Evolutionary conservation across 2,888 invertebrate species (phyloP).

Genomic region (Lasiommata megera): DNA sequence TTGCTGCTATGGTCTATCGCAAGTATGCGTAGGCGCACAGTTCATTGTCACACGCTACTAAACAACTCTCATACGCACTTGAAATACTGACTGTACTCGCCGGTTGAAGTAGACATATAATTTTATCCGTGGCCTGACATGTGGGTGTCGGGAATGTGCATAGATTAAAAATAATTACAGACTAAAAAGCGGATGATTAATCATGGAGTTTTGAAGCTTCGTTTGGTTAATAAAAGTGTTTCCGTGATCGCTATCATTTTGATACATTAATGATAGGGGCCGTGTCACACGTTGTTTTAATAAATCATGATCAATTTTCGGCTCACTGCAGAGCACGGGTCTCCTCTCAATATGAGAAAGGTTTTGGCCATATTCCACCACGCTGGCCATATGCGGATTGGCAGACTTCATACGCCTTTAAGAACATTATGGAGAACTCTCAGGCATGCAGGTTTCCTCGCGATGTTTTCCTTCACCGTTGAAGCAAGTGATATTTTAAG

Average conservation of each 20-base stretch:
- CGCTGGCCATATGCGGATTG: too few relatives aligned
- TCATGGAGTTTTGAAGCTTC: slow-evolving; percentile 13
- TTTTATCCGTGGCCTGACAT: slow-evolving; percentile 31
- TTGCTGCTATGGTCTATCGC: slow-evolving; percentile 32
- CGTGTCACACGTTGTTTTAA: slow-evolving; percentile 3
- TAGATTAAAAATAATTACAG: slow-evolving; percentile 38
- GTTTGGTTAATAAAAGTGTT: slow-evolving; percentile 12
- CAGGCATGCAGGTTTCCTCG: too few relatives aligned
- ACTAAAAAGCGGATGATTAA: slow-evolving; percentile 25
- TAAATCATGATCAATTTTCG: too few relatives aligned
- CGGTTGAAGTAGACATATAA: slow-evolving; percentile 1
- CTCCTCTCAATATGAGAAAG: too few relatives aligned
- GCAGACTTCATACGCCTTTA: too few relatives aligned
- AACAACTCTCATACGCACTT: slow-evolving; percentile 27
- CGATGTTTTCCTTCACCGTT: too few relatives aligned
- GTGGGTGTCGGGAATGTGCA: slow-evolving; percentile 40
- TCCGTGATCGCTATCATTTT: slow-evolving; percentile 11
- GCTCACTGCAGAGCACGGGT: too few relatives aligned
- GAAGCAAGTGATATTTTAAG: too few relatives aligned
- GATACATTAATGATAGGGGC: slow-evolving; percentile 17
- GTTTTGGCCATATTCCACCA: too few relatives aligned
- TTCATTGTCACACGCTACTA: slow-evolving; percentile 29
- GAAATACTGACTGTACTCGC: slow-evolving; percentile 16
- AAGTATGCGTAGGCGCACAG: slow-evolving; percentile 30
- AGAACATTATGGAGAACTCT: too few relatives aligned